Evolutionary conservation across 2,888 invertebrate genomes (phyloP), one percentile per base, ranked within the genome.

Genomic region (Camptogramma bilineatum): DNA sequence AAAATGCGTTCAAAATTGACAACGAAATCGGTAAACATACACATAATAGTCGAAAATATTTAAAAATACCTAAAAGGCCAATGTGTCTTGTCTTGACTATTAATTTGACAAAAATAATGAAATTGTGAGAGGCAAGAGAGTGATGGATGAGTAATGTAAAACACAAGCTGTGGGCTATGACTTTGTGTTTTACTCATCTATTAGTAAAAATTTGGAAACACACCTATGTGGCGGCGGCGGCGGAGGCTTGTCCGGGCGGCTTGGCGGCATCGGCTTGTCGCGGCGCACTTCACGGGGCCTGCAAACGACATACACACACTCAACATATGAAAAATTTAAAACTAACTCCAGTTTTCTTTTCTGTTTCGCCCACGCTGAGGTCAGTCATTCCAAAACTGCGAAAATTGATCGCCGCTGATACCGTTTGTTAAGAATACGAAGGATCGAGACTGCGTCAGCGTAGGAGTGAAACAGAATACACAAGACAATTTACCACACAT

Each of bases 241-340:
- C 17, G 44, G 53, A 13, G 59, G 63, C 28, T 46, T 42, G 17
- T 52, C 57, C 5, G 52, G 63, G 24, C 62, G 60, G 51, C 28
- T 62, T 3, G 81, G 80, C 69, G 87, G 80, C 54, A 65, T 73
- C 39, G 81, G 75, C 57, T 87, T 83, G 64, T 89, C 90, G 9
- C 87, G 84, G 21, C 86, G 87, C 59, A 73, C 75, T 4, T 91
- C 91, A 1, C 90, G 85, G 62, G 79, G 69, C 74, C 91, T 91
- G 87, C 58, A 82, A 84, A 65, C 74, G 82, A 86, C 62, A 78
- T 80, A 28, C 64, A 5, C 18, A 16, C 52, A 17, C 34, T 68
- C 34, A 59, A 52, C 46, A 31, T 19, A 46, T 62, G 60, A 67
- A 50, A n/a, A n/a, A n/a, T n/a, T n/a, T n/a, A n/a, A n/a, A 54